Evolutionary conservation across 2,797 vertebrate species (phyloP).

Genomic region (Chrysolophus pictus): DNA sequence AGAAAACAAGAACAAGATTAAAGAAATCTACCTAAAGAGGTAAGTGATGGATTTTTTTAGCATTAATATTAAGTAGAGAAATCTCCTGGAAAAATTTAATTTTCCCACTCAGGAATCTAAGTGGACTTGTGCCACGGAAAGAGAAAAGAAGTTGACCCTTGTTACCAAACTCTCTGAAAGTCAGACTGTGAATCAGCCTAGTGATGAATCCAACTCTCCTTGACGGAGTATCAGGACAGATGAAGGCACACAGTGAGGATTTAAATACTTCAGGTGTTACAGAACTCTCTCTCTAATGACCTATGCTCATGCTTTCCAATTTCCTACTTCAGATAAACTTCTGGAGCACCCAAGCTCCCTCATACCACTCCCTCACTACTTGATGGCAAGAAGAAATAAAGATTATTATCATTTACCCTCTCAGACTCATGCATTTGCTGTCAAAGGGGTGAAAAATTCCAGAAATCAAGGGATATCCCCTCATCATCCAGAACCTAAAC

Average conservation of each 20-base stretch:
- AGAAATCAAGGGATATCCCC: neutral
- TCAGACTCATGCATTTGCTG: neutral
- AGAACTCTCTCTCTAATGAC: neutral
- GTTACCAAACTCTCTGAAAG: neutral
- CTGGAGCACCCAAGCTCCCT: neutral
- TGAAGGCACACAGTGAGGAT: neutral
- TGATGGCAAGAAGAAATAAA: neutral
- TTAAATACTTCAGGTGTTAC: neutral
- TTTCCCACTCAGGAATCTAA: neutral
- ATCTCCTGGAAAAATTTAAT: neutral
- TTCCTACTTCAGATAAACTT: neutral
- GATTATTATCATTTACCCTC: neutral
- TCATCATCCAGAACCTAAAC: neutral
- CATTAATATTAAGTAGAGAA: neutral
- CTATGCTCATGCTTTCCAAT: fast-evolving
- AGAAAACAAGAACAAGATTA: too few relatives aligned
- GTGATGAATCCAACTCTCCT: neutral
- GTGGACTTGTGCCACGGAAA: neutral
- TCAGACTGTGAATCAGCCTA: neutral
- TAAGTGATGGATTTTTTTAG: too few relatives aligned
- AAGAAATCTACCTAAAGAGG: too few relatives aligned
- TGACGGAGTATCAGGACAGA: neutral
- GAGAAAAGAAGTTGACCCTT: neutral
- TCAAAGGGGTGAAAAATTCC: neutral
- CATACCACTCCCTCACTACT: neutral